Evolutionary conservation across 2,113 vertebrate genomes (phyloP).

Genomic region (Galeopterus variegatus): DNA sequence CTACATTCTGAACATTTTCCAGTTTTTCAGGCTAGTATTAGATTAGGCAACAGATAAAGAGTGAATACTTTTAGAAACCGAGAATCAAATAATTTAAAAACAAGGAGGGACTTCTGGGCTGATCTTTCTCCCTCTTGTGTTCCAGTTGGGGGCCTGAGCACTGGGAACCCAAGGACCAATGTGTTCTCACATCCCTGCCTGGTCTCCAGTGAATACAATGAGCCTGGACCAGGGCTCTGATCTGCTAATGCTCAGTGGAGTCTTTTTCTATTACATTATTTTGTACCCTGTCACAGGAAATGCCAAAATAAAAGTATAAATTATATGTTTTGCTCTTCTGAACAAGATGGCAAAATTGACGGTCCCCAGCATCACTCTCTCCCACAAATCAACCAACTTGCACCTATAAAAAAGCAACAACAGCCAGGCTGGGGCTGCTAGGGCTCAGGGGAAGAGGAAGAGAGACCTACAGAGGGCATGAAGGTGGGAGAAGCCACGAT

Average conservation of each 20-base stretch:
- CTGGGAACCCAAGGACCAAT: neutral
- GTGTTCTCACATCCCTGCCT: neutral
- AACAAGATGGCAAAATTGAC: too few species aligned
- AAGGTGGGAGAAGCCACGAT: too few species aligned
- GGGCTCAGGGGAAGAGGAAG: too few species aligned
- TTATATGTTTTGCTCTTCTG: neutral
- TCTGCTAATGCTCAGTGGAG: neutral
- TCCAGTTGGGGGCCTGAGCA: neutral
- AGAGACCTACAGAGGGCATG: too few species aligned
- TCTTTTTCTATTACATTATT: neutral
- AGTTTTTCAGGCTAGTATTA: neutral
- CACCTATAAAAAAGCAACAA: too few species aligned
- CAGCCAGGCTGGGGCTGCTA: too few species aligned
- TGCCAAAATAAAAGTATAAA: conserved; percentile 55
- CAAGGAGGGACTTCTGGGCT: neutral
- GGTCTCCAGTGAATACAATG: neutral
- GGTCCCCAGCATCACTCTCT: too few species aligned
- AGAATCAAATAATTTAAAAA: conserved; percentile 39
- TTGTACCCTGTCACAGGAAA: neutral
- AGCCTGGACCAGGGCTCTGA: neutral
- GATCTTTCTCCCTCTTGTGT: neutral
- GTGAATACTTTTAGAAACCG: conserved; percentile 5
- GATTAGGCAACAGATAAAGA: conserved; percentile 17
- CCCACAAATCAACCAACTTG: too few species aligned
- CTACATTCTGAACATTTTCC: neutral